Conservation (phyloP, 2,888 invertebrate genomes). For the Spilarctia lutea region DNA sequence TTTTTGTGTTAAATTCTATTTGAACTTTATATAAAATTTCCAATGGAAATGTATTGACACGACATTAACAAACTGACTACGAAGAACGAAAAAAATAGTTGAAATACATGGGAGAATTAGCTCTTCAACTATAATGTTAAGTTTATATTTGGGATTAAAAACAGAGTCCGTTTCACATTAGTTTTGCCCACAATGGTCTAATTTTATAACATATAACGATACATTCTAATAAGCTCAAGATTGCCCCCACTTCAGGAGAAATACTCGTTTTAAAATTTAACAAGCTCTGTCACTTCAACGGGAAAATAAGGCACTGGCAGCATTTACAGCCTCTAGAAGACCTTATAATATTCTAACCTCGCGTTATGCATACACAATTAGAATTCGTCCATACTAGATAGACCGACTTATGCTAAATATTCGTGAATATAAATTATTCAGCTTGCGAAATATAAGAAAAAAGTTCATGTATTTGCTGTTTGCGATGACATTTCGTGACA, state of each 20-base stretch:
- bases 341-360: slow-evolving; percentile 24
- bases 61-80: not conserved
- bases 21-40: not conserved
- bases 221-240: not conserved
- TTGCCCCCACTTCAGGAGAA: not conserved
- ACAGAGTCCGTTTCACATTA: too few relatives aligned
- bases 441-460: slow-evolving; percentile 27
- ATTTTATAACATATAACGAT: not conserved
- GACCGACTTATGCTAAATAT: slow-evolving; percentile 15
- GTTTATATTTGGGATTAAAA: not conserved
- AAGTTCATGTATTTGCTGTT: not conserved
- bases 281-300: not conserved
- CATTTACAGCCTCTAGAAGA: slow-evolving; percentile 4
- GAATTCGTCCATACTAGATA: slow-evolving; percentile 15
- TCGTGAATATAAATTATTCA: slow-evolving; percentile 45
- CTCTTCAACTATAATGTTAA: not conserved
- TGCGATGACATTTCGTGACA: not conserved
- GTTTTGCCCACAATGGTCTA: not conserved
- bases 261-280: slow-evolving; percentile 5
- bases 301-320: slow-evolving; percentile 3
- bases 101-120: not conserved
- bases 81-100: too few relatives aligned
- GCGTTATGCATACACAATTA: slow-evolving; percentile 50
- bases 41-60: not conserved
- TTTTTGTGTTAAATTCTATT: not conserved